Evolutionary conservation across 2,113 vertebrate species (phyloP).

Genomic region (Clarias magur): DNA sequence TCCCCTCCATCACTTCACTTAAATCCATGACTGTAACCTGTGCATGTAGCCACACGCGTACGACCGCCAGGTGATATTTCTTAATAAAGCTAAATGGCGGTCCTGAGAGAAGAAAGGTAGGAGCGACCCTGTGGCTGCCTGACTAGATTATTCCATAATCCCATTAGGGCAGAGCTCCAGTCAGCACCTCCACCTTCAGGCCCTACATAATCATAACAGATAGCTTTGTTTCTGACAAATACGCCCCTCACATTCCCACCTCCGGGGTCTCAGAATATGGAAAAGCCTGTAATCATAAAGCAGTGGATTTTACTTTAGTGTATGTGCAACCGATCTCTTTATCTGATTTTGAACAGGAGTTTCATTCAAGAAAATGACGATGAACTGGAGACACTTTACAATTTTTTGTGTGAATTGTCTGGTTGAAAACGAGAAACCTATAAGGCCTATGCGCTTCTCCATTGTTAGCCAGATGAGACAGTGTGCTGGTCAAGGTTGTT

Average conservation of each 20-base stretch:
- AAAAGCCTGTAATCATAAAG: neutral
- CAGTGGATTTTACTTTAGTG: neutral
- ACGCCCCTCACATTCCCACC: conserved; percentile 2
- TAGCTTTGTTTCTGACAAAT: conserved; percentile 39
- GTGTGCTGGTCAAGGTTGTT: neutral
- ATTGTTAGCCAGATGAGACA: neutral
- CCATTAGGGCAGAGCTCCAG: conserved; percentile 44
- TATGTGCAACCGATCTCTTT: neutral
- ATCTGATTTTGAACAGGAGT: neutral
- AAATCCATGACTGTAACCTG: conserved; percentile 19
- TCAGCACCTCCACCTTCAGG: conserved; percentile 41
- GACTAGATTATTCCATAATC: conserved; percentile 49
- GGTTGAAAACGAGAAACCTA: neutral
- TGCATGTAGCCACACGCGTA: neutral
- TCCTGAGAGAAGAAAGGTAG: conserved; percentile 36
- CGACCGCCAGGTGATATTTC: conserved; percentile 37
- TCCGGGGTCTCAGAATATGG: neutral
- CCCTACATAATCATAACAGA: conserved; percentile 46
- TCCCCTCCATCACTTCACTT: neutral
- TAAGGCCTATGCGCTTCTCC: neutral
- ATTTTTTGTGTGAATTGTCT: neutral
- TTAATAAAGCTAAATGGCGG: conserved; percentile 42
- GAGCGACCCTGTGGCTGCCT: conserved; percentile 40
- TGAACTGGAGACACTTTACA: neutral
- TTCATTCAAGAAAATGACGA: neutral